These are phyloP conservation scores for Anniella stebbinsi DNA, from an alignment of 2,797 vertebrate genomes.

Conservation along the genomic window DNA sequence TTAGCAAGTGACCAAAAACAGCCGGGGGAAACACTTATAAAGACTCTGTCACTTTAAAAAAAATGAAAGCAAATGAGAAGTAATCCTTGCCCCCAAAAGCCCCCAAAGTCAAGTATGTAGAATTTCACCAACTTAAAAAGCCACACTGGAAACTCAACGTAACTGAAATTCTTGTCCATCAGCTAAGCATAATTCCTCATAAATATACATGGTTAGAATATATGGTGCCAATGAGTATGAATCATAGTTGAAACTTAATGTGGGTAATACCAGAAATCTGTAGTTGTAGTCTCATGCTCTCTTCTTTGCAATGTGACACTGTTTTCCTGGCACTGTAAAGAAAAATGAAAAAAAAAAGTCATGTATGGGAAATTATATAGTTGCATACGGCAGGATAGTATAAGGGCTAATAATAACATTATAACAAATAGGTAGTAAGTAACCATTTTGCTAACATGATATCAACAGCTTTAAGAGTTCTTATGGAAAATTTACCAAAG, in stretches of 20 bases:
- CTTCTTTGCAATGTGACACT: conserved; percentile 9
- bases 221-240: conserved; percentile 24
- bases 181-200: conserved; percentile 32
- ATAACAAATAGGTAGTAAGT: neutral
- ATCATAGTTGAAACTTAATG: conserved; percentile 9
- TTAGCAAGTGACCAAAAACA: conserved; percentile 54
- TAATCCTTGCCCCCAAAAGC: neutral
- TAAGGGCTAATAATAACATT: conserved; percentile 20
- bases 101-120: neutral
- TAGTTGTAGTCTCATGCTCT: neutral
- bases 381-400: neutral
- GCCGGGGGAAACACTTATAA: conserved; percentile 52
- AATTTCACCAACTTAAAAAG: conserved; percentile 53
- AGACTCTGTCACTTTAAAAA: conserved; percentile 48
- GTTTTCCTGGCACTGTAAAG: neutral
- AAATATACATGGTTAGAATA: neutral
- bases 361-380: conserved; percentile 17
- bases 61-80: neutral
- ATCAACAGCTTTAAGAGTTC: neutral
- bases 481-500: neutral
- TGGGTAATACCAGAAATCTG: conserved; percentile 1
- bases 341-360: neutral
- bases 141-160: conserved; percentile 21
- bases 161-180: neutral
- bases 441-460: conserved; percentile 29